Evolutionary conservation across 2,113 vertebrate species (phyloP), one percentile per base, ranked within the genome.

Genomic region (Cairina moschata): DNA sequence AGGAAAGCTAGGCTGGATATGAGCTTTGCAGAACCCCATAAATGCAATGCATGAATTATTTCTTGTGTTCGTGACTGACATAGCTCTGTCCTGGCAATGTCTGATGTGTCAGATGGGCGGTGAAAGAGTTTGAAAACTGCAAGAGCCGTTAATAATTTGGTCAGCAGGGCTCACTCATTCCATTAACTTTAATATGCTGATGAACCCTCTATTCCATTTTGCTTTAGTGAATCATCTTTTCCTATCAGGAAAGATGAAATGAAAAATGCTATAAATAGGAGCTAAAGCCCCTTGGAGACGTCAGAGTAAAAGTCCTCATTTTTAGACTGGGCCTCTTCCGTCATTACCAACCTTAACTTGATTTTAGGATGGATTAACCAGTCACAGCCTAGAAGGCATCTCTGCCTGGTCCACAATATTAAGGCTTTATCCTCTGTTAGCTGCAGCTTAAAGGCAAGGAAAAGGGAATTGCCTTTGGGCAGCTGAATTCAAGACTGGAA

Each of bases 111-210:
- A 91, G 83, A 69, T 88, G 83, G 66, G 86, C 95, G 66, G 1
- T 54, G 88, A 58, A 62, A 18, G 73, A 82, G 80, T 36, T 73
- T 79, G 54, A 73, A 38, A 73, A 15, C 69, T 75, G 72, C 68
- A 72, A 65, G 72, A 83, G 75, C 85, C 2, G 1, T 88, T 90
- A 90, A 95, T 84, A 82, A 83, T 63, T 65, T 46, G 83, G 76
- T 88, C 82, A 94, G 76, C 80, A 65, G 75, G 72, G 91, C 90
- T 95, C 82, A 9, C 59, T 96, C 90, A 21, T 83, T 79, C 91
- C 83, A 68, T 92, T 92, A 93, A 79, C 74, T 92, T 86, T 69
- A 90, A 92, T 94, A 58, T 84, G 77, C 88, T 94, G 92, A 82
- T 95, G 86, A 95, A 83, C 62, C 65, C 69, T 90, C 54, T 40